Percentiles rank a stretch among this genome's conserved stretches.
Evolutionary conservation across 2,113 vertebrate species (phyloP).

Genomic region (Leucoraja erinaceus): DNA sequence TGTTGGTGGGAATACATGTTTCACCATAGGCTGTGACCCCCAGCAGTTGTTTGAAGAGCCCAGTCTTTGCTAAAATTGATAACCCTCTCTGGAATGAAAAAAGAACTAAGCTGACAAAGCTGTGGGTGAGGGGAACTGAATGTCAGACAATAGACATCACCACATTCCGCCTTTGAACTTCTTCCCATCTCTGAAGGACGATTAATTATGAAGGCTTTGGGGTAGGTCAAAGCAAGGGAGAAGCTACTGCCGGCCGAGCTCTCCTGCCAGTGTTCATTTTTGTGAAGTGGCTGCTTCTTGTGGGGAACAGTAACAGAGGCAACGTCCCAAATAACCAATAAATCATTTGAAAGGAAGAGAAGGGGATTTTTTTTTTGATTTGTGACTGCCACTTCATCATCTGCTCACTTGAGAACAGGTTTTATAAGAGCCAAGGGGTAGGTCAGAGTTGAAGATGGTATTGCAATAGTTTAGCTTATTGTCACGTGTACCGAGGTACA

Average conservation of each 20-base stretch:
- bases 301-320: constrained; percentile 54
- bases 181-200: constrained; percentile 71
- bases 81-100: constrained; percentile 66
- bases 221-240: constrained; percentile 68
- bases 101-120: constrained; percentile 49
- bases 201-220: constrained; percentile 80
- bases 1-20: constrained; percentile 45
- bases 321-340: constrained; percentile 58
- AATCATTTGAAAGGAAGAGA: constrained; percentile 56
- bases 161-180: constrained; percentile 69
- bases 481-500: too few species aligned
- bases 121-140: constrained; percentile 64
- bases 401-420: constrained; percentile 67
- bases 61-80: constrained; percentile 63
- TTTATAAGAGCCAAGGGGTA: constrained; percentile 71
- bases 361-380: constrained; percentile 61
- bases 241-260: constrained; percentile 55
- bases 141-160: constrained; percentile 71
- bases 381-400: constrained; percentile 67
- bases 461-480: constrained; percentile 52
- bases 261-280: constrained; percentile 53
- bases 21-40: constrained; percentile 50
- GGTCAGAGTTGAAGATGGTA: constrained; percentile 68
- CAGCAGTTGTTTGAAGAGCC: constrained; percentile 60
- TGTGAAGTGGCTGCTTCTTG: constrained; percentile 60